These are phyloP conservation scores for Falco cherrug DNA, from an alignment of 2,797 vertebrate genomes.

Conservation along the genomic window DNA sequence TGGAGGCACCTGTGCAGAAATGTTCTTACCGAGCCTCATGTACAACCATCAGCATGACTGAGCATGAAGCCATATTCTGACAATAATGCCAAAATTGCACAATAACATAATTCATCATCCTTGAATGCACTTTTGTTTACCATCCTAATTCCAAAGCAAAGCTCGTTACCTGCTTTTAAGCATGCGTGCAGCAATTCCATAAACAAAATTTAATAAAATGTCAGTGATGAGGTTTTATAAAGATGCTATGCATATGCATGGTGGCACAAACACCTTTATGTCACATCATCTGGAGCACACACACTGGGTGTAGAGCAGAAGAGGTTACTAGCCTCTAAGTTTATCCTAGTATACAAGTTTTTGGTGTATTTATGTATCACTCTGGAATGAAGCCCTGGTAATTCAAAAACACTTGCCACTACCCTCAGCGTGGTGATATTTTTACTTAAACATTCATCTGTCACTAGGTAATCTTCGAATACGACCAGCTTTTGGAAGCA, in stretches of 20 bases:
- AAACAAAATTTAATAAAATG: background rate
- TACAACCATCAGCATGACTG: background rate
- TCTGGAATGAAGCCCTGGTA: background rate
- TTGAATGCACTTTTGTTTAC: conserved; percentile 26
- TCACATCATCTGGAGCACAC: background rate
- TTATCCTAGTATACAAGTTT: background rate
- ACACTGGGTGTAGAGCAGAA: background rate
- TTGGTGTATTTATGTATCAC: background rate
- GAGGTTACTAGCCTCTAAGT: background rate
- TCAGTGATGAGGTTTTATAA: background rate
- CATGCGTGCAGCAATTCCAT: background rate
- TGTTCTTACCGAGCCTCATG: background rate
- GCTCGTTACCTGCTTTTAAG: background rate
- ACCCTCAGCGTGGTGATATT: background rate
- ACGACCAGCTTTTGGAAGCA: background rate
- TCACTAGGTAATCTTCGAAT: background rate
- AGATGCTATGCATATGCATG: background rate
- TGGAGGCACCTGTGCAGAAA: background rate
- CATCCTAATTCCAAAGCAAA: background rate
- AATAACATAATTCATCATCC: background rate
- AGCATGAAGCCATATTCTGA: background rate
- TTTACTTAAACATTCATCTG: background rate
- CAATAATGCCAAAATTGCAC: background rate
- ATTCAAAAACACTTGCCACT: background rate
- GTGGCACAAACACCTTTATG: background rate